Base-by-base conservation (phyloP, 2,113 vertebrate species). In the Gallinago paraguaiae region DNA sequence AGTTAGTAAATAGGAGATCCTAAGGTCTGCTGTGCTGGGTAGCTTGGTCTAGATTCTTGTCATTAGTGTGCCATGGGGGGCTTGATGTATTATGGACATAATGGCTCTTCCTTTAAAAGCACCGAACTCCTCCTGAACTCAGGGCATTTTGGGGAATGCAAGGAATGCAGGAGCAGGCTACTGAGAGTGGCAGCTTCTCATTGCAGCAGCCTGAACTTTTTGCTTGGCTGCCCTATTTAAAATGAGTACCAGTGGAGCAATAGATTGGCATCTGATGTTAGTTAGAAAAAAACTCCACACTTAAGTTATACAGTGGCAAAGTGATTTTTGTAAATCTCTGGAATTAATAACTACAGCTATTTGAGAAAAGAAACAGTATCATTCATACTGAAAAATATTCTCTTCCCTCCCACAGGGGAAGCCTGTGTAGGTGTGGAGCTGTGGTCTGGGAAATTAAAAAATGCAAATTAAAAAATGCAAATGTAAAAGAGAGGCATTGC, bases 391-490 rank as follows among this genome's bases (percentile, higher is more conserved):
- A 96, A 97, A 98, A 97, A 92, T 96, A 95, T 97, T 97, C 93
- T 96, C 69, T 97, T 95, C 81, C 86, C 84, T 97, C 96, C 96
- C 96, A 96, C 95, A 93, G 93, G 97, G 90, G 88, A 96, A 96
- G 96, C 92, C 96, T 95, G 90, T 81, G 94, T 98, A 98, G 97
- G 95, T 98, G 95, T 97, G 87, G 97, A 97, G 87, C 91, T 95
- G 92, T 93, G 97, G 96, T 96, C 97, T 97, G 96, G 96, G 96
- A 98, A 98, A 98, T 98, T 98, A 98, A 98, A 98, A 98, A 97
- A 98, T 98, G 97, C 97, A 98, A 98, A 98, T 98, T 95, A 95
- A 97, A 97, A 97, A 97, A 97, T 98, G 97, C 96, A 98, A 98
- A 98, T 98, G 92, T 72, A 94, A 97, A 97, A 97, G 76, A 93